Evolutionary conservation across 2,797 vertebrate species (phyloP), one percentile per base, ranked within the genome.

Genomic region (Paguma larvata): DNA sequence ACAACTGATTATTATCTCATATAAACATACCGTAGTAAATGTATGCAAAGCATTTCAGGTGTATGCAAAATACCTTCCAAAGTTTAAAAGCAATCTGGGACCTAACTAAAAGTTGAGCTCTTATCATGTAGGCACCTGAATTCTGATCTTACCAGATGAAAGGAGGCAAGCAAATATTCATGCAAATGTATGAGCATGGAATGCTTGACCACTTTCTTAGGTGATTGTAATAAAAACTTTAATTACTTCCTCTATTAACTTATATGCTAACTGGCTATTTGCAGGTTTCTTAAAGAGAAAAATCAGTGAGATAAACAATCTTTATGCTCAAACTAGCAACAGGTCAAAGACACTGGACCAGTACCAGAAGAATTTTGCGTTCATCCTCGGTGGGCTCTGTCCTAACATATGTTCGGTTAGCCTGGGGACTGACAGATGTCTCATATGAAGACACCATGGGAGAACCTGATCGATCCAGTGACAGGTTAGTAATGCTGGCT

Each of bases 291-390:
- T 78, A 3, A 25, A 94, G 65, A 82, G 68, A 78, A 78, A 59
- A 85, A 63, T 59, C 30, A 63, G 19, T 85, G 9, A 80, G 21
- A 67, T 30, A 82, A 82, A 84, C 19, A 79, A 27, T 53, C 18
- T 88, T 77, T 70, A 96, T 65, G 21, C 6, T 92, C 94, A 94
- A 96, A 89, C 18, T 70, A 94, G 72, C 44, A 91, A 70, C 1
- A 27, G 46, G 8, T 63, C 34, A 94, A 82, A 94, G 85, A 97
- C 9, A 59, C 11, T 73, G 21, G 77, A 85, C 78, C 56, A 15
- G 68, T 99, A 99, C 99, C 99, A 99, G 98, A 59, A 99, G 99
- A 97, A 99, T 99, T 98, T 99, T 99, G 97, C 99, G 99, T 98
- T 99, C 99, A 77, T 99, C 99, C 97, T 99, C 99, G 0, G 98